A percentile compares a stretch with the other conserved stretches of the same genome.
These are phyloP conservation scores for Cyanocitta stelleri DNA, from an alignment of 2,113 vertebrate genomes.

Conservation along the genomic window DNA sequence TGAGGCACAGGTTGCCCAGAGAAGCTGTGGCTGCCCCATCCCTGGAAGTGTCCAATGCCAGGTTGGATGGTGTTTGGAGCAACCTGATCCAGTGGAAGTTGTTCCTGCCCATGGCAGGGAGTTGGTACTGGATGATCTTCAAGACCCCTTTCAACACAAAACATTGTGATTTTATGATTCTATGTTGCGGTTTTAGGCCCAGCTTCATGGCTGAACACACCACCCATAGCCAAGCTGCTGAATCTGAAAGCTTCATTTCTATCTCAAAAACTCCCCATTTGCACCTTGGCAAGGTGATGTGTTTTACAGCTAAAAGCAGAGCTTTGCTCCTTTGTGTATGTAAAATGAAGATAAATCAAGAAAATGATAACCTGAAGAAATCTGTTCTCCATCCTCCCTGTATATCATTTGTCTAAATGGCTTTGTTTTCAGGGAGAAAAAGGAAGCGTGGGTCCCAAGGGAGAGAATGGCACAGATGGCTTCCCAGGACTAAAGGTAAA, in stretches of 20 bases:
- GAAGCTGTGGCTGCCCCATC: not conserved
- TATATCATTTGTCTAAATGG: not conserved
- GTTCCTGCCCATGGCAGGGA: not conserved
- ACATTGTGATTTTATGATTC: not conserved
- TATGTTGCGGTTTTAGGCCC: rapidly evolving
- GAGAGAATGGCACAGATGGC: conserved; percentile 61
- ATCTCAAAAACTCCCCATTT: not conserved
- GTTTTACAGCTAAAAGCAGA: not conserved
- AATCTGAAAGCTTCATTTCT: not conserved
- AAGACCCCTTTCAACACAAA: not conserved
- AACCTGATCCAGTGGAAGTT: rapidly evolving
- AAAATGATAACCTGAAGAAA: not conserved
- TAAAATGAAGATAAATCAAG: not conserved
- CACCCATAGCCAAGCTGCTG: not conserved
- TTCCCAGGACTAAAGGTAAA: conserved; percentile 68
- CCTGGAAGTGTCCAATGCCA: not conserved
- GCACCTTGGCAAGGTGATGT: not conserved
- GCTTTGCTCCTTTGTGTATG: not conserved
- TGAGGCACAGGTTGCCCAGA: rapidly evolving
- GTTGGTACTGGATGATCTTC: not conserved
- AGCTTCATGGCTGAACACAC: not conserved
- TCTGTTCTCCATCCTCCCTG: not conserved
- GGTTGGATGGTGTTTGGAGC: not conserved
- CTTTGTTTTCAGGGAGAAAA: conserved; percentile 67
- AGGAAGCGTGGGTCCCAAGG: conserved; percentile 42